Evolutionary conservation across 1,140 invertebrate species (phyloP).

Genomic region (Elymnias hypermnestra): DNA sequence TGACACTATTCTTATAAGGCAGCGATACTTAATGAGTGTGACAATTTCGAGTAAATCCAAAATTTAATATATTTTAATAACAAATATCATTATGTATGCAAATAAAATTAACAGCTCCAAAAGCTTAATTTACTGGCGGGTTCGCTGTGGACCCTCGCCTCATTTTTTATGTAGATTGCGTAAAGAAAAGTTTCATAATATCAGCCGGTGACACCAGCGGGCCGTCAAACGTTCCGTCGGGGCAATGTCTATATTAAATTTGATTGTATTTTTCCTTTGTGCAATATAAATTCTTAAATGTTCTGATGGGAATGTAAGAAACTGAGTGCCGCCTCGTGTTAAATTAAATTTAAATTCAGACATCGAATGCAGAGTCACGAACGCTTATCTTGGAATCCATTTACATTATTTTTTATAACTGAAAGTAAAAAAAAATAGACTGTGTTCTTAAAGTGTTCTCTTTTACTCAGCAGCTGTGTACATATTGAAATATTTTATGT

Average conservation of each 20-base stretch:
- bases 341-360: constrained; percentile 2
- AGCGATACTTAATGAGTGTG: too few relatives aligned
- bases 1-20: too few relatives aligned
- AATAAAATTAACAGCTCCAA: constrained; percentile 7
- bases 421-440: not conserved
- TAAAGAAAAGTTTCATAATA: constrained; percentile 69
- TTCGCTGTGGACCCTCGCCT: constrained; percentile 50
- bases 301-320: constrained; percentile 1
- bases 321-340: not conserved
- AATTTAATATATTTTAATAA: too few relatives aligned
- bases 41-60: too few relatives aligned
- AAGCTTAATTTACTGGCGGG: constrained; percentile 52
- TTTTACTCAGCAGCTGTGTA: too few relatives aligned
- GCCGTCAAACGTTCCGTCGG: constrained; percentile 34
- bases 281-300: constrained; percentile 3
- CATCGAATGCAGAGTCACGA: constrained; percentile 5
- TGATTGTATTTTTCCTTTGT: constrained; percentile 6
- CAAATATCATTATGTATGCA: constrained; percentile 5
- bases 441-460: not conserved
- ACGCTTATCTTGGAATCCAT: constrained; percentile 1
- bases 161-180: constrained; percentile 72
- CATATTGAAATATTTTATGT: too few relatives aligned
- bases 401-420: not conserved
- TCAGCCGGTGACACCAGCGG: constrained; percentile 51
- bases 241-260: constrained; percentile 17